A percentile compares a stretch with the other conserved stretches of the same genome.
Evolutionary conservation across 1,140 invertebrate genomes (phyloP).

Genomic region (Formica selysi): DNA sequence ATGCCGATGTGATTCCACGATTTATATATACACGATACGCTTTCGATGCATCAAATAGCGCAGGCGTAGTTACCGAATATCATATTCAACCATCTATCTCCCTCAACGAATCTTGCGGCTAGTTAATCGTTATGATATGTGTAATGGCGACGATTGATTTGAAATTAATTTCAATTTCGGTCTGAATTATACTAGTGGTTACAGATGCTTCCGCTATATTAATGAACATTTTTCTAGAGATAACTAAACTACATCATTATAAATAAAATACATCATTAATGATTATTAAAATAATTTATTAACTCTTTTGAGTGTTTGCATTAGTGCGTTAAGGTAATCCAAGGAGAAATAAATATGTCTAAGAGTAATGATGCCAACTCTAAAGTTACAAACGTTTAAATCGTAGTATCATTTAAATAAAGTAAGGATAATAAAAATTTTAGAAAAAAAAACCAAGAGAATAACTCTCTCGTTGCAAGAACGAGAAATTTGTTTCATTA

Average conservation of each 20-base stretch:
- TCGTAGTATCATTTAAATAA: neutral
- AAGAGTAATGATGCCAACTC: neutral
- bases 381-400: neutral
- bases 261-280: neutral
- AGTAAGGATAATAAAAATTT: neutral
- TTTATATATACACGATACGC: slow-evolving; percentile 37
- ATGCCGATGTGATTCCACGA: slow-evolving; percentile 30
- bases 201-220: neutral
- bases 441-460: neutral
- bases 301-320: neutral
- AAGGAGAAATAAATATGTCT: neutral
- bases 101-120: slow-evolving; percentile 40
- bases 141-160: slow-evolving; percentile 32
- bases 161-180: slow-evolving; percentile 49
- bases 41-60: slow-evolving; percentile 48
- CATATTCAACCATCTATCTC: slow-evolving; percentile 53
- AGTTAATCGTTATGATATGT: slow-evolving; percentile 49
- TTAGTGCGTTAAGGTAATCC: neutral
- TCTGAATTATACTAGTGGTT: slow-evolving; percentile 19
- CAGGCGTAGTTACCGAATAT: slow-evolving; percentile 42
- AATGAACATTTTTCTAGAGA: no score
- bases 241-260: no score
- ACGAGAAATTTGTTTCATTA: neutral
- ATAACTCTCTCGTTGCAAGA: neutral
- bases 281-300: neutral